These are phyloP conservation scores for Pionites leucogaster DNA, from an alignment of 2,113 vertebrate genomes.

Conservation along the genomic window DNA sequence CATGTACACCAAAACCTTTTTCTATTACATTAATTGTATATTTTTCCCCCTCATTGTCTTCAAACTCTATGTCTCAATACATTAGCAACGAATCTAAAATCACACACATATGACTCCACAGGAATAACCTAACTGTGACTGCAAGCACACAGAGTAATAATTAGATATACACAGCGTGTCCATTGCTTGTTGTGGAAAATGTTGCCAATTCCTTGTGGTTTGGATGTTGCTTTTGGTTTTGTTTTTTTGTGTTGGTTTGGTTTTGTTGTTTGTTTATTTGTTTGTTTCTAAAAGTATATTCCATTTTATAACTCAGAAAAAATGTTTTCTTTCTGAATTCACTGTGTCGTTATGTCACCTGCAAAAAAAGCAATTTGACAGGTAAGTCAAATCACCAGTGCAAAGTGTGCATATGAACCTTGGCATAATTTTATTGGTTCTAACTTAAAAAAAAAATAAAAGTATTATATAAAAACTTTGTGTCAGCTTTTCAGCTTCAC, in stretches of 20 bases:
- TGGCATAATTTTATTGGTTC: not conserved
- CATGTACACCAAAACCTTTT: not conserved
- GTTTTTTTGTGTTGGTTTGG: not conserved
- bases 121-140: not conserved
- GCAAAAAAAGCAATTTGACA: not conserved
- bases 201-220: not conserved
- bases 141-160: not conserved
- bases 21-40: not conserved
- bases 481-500: not conserved
- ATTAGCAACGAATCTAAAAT: not conserved
- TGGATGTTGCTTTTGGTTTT: not conserved
- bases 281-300: not conserved
- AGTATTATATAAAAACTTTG: not conserved
- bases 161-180: not conserved
- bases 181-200: not conserved
- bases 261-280: not conserved
- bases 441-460: not conserved
- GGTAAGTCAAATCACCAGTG: not conserved
- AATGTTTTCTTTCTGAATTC: not conserved
- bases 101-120: not conserved
- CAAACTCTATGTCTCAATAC: not conserved
- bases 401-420: not conserved
- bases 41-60: not conserved
- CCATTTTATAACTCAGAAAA: not conserved
- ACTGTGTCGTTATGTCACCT: not conserved